Percentiles rank a stretch among this genome's conserved stretches.
Evolutionary conservation across 2,888 invertebrate genomes (phyloP).

Genomic region (Clitarchus hookeri): DNA sequence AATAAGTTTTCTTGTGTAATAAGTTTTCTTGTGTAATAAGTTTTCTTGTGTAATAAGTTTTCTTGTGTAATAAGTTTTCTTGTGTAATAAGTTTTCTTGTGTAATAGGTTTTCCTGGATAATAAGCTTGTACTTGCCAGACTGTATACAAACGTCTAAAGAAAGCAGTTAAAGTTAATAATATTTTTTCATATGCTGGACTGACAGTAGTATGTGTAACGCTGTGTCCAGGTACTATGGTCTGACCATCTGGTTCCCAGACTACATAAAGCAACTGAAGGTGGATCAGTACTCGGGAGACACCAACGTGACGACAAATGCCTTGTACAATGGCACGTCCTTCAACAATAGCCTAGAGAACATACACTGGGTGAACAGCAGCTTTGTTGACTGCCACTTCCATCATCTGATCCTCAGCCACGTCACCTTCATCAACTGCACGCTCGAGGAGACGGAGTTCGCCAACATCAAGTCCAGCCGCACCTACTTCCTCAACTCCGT

Average conservation of each 20-base stretch:
- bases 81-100: too few species aligned
- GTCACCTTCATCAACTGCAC: slow-evolving; percentile 72
- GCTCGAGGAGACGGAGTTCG: slow-evolving; percentile 70
- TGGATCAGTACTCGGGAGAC: slow-evolving; percentile 49
- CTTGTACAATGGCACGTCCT: slow-evolving; percentile 55
- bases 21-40: too few species aligned
- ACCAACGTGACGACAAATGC: slow-evolving; percentile 50
- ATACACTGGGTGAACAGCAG: slow-evolving; percentile 62
- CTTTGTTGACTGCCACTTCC: slow-evolving; percentile 69
- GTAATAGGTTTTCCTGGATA: background rate
- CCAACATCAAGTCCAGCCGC: slow-evolving; percentile 72
- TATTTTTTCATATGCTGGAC: slow-evolving; percentile 56
- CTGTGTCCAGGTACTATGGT: slow-evolving; percentile 58
- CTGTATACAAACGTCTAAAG: background rate
- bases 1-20: too few species aligned
- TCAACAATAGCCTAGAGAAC: slow-evolving; percentile 67
- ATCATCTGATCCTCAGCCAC: slow-evolving; percentile 71
- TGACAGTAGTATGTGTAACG: background rate
- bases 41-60: too few species aligned
- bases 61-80: too few species aligned
- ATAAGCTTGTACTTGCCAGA: background rate
- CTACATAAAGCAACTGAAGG: slow-evolving; percentile 57
- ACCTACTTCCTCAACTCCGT: slow-evolving; percentile 66
- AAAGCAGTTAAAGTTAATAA: slow-evolving; percentile 47
- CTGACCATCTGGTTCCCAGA: slow-evolving; percentile 64